phyloP scores from a whole-genome alignment of 2,888 invertebrate species.

The Nymphalis urticae region DNA sequence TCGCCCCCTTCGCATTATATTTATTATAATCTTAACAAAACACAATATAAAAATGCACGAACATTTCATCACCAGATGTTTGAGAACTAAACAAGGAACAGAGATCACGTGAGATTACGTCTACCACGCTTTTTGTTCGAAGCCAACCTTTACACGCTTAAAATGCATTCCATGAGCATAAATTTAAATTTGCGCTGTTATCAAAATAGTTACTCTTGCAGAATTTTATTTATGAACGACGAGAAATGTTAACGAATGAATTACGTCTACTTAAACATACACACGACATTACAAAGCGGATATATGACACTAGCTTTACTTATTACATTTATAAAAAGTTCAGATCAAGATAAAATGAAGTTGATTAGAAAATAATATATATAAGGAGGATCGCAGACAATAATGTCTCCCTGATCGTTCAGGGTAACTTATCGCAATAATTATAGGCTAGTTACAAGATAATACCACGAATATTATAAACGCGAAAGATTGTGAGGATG shows the following conservation, averaged over 20 bases:
- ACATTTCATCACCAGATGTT: slow-evolving; percentile 50
- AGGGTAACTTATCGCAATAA: no score
- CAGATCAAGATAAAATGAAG: no score
- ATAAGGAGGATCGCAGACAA: no score
- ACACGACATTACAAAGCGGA: slow-evolving; percentile 3
- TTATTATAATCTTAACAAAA: slow-evolving; percentile 2
- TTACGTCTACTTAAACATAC: slow-evolving; percentile 5
- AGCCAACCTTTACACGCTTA: slow-evolving; percentile 66
- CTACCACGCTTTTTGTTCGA: slow-evolving; percentile 64
- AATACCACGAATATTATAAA: no score
- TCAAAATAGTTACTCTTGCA: slow-evolving; percentile 68
- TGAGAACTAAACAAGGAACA: slow-evolving; percentile 45
- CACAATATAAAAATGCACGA: slow-evolving; percentile 12
- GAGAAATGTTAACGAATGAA: slow-evolving; percentile 62
- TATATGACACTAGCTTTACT: not conserved
- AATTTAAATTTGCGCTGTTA: slow-evolving; percentile 76
- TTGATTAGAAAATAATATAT: no score
- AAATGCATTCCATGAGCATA: slow-evolving; percentile 71
- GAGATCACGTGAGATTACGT: slow-evolving; percentile 75
- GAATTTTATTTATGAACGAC: slow-evolving; percentile 65
- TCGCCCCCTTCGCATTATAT: not conserved
- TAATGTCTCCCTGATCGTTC: no score
- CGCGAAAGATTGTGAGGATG: no score
- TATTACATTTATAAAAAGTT: no score
- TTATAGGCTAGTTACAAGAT: no score